phyloP scores from a whole-genome alignment of 2,888 invertebrate genomes.

The Drosophila melanosoma region DNA sequence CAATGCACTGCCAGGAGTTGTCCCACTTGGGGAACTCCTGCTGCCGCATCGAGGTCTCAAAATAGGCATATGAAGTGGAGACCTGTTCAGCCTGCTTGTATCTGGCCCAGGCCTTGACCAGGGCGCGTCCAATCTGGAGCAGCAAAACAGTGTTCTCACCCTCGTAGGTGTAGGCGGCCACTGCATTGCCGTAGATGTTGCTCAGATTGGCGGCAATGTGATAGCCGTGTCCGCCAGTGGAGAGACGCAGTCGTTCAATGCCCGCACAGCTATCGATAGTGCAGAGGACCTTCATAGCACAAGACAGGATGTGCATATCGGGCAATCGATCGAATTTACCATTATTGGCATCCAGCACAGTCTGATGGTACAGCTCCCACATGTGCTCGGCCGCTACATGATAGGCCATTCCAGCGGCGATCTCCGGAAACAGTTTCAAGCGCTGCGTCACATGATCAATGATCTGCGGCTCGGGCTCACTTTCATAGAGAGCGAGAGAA shows the following conservation, averaged over 20 bases:
- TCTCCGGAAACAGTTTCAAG: constrained; percentile 93
- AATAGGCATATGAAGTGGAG: constrained; percentile 89
- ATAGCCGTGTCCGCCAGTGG: constrained; percentile 98
- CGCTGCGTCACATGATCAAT: constrained; percentile 97
- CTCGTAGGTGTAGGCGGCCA: constrained; percentile 96
- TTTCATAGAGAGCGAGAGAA: constrained; percentile 76
- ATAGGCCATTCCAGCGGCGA: constrained; percentile 92
- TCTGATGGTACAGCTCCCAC: constrained; percentile 93
- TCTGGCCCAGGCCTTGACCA: constrained; percentile 91
- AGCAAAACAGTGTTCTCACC: constrained; percentile 98
- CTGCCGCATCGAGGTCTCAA: constrained; percentile 81
- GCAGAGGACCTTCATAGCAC: constrained; percentile 94
- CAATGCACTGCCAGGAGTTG: constrained; percentile 82
- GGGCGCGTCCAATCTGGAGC: constrained; percentile 93
- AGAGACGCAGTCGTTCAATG: constrained; percentile 93
- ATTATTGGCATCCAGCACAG: constrained; percentile 90
- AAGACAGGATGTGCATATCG: constrained; percentile 93
- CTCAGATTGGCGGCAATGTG: constrained; percentile 94
- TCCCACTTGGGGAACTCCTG: constrained; percentile 75
- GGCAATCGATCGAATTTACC: constrained; percentile 92
- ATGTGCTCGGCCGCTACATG: constrained; percentile 90
- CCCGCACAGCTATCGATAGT: constrained; percentile 90
- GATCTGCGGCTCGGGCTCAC: constrained; percentile 94
- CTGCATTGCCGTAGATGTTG: constrained; percentile 91
- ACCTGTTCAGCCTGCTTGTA: constrained; percentile 87